These are phyloP conservation scores for Teleopsis dalmanni DNA, from an alignment of 1,140 invertebrate genomes.

Conservation along the genomic window DNA sequence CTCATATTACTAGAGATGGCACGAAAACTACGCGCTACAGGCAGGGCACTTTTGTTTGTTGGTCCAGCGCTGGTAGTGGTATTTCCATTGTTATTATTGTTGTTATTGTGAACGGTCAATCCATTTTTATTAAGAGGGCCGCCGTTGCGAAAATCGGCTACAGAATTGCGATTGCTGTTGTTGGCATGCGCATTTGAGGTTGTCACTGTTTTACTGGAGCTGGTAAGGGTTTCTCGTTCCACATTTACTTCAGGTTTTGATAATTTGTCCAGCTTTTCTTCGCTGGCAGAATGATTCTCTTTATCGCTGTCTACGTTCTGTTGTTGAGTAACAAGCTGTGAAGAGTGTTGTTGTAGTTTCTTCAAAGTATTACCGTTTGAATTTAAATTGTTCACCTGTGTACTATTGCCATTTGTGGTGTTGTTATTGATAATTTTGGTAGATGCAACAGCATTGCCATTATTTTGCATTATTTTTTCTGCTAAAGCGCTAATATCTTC, in stretches of 20 bases:
- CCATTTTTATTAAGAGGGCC: not conserved
- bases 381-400: too few species aligned
- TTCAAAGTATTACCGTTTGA: constrained; percentile 1
- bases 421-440: too few species aligned
- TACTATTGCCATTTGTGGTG: too few species aligned
- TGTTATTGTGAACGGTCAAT: constrained; percentile 4
- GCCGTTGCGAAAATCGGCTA: constrained; percentile 35
- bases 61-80: not conserved
- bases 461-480: constrained; percentile 25
- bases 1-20: not conserved
- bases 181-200: not conserved
- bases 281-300: constrained; percentile 51
- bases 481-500: constrained; percentile 54
- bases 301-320: constrained; percentile 54
- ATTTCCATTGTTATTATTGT: constrained; percentile 6
- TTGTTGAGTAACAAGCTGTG: not conserved
- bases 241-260: constrained; percentile 24
- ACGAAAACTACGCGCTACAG: not conserved
- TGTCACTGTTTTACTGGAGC: not conserved
- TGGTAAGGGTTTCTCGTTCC: not conserved
- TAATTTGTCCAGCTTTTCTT: constrained; percentile 34
- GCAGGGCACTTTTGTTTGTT: not conserved
- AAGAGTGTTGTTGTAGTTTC: constrained; percentile 1
- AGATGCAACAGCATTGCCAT: too few species aligned
- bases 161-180: constrained; percentile 30